phyloP scores from a whole-genome alignment of 2,113 vertebrate species.

The Sebastes schlegelii region DNA sequence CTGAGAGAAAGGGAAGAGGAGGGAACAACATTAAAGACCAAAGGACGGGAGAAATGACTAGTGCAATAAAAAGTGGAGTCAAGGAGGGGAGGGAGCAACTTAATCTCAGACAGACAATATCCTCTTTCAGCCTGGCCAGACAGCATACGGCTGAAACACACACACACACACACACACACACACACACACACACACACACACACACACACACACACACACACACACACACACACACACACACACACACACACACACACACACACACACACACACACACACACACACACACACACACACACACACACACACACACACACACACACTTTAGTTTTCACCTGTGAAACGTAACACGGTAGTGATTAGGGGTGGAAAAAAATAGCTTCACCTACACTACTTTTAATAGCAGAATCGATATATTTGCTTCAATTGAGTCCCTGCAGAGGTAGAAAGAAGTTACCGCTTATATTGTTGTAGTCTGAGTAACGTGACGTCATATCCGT shows the following conservation, averaged over 20 bases:
- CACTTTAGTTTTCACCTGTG: too few species aligned
- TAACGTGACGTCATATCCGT: too few species aligned
- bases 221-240: background rate
- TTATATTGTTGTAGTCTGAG: too few species aligned
- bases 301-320: background rate
- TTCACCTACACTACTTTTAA: too few species aligned
- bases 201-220: background rate
- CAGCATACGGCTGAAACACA: background rate
- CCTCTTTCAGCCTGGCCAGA: background rate
- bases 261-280: background rate
- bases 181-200: too few species aligned
- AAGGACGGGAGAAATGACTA: background rate
- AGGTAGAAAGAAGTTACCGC: too few species aligned
- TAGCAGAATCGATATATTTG: too few species aligned
- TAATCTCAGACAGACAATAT: constrained; percentile 40
- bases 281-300: background rate
- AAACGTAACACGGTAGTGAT: background rate
- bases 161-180: background rate
- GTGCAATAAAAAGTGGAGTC: background rate
- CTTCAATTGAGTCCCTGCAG: too few species aligned
- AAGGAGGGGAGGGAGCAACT: background rate
- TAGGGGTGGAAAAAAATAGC: too few species aligned
- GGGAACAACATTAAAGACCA: background rate
- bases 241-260: background rate
- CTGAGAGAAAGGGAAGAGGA: background rate